Evolutionary conservation across 2,888 invertebrate genomes (phyloP), one percentile per base, ranked within the genome.

Genomic region (Dione vanillae): DNA sequence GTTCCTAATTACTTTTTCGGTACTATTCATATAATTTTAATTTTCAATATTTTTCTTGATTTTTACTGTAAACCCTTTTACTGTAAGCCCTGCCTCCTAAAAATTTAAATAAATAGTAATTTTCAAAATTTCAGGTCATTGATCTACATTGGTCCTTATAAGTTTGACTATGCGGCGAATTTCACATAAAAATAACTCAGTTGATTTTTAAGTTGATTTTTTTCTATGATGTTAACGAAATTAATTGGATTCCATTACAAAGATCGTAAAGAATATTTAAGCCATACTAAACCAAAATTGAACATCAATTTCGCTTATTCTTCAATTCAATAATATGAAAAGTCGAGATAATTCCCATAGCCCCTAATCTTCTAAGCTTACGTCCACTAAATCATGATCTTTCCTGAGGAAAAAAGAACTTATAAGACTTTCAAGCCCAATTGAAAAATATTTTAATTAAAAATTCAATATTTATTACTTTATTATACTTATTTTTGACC

Each of bases 271-370:
- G 52, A 27, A 52, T 27, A 52, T 35, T 52, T 20, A 43, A 59
- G 12, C 43, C 20, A n/a, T 12, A 20, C n/a, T 59, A 43, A 59
- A 20, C 16, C 27, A 61, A 27, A 61, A 61, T 20, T 43, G 41
- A 43, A 14, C 43, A 61, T 20, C 43, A 27, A 61, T 43, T 61
- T 61, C 20, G 43, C n/a, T 61, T 61, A 20, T 43, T 59, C 59
- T 43, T 61, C 27, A 61, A 61, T 43, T 61, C n/a, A 61, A 61
- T 45, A 59, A 59, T 61, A 61, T 61, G 20, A 43, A 61, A 61
- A 20, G 59, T 27, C 14, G 43, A 61, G 59, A n/a, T 27, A 61
- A 61, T 61, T 61, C 59, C 59, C 59, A 10, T 43, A 27, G 43
- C 59, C 20, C 43, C 27, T 43, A 20, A 61, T 59, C 59, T 43